These are phyloP conservation scores for Drosophila cognata DNA, from an alignment of 2,888 invertebrate genomes.

Conservation along the genomic window DNA sequence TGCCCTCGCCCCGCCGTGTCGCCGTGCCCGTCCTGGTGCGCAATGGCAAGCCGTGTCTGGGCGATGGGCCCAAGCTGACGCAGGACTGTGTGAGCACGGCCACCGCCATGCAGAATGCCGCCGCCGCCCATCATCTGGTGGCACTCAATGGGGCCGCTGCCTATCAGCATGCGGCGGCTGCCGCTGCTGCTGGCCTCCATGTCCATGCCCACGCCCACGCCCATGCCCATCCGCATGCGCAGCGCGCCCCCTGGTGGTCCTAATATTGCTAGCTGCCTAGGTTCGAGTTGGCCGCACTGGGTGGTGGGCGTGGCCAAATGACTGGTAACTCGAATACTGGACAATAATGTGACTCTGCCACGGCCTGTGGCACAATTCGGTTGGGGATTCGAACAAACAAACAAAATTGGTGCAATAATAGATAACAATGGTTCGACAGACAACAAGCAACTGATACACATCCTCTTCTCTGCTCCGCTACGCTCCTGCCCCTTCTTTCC, in stretches of 20 bases:
- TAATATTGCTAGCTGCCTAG: slow-evolving; percentile 80
- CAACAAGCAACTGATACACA: slow-evolving; percentile 15
- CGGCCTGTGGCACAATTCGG: slow-evolving; percentile 17
- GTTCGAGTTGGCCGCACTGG: slow-evolving; percentile 34
- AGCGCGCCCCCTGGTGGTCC: slow-evolving; percentile 84
- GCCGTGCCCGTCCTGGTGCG: slow-evolving; percentile 97
- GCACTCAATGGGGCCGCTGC: slow-evolving; percentile 77
- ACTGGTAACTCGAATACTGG: slow-evolving; percentile 80
- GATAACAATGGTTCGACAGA: slow-evolving; percentile 16
- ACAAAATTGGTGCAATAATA: slow-evolving; percentile 74
- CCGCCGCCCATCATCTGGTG: slow-evolving; percentile 75
- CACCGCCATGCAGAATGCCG: slow-evolving; percentile 85
- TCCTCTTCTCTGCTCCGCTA: background rate
- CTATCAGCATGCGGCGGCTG: slow-evolving; percentile 84
- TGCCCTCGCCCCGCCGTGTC: slow-evolving; percentile 94
- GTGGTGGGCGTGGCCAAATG: slow-evolving; percentile 8
- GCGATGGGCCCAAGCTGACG: slow-evolving; percentile 85
- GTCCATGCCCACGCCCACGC: slow-evolving; percentile 79
- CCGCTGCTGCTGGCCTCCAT: slow-evolving; percentile 84
- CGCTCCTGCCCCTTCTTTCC: background rate
- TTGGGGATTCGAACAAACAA: slow-evolving; percentile 31
- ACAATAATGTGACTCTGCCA: slow-evolving; percentile 59
- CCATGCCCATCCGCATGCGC: slow-evolving; percentile 69
- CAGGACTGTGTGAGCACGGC: slow-evolving; percentile 85
- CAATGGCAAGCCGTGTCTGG: slow-evolving; percentile 96